phyloP scores from a whole-genome alignment of 2,113 vertebrate genomes.

The Semicossyphus pulcher region DNA sequence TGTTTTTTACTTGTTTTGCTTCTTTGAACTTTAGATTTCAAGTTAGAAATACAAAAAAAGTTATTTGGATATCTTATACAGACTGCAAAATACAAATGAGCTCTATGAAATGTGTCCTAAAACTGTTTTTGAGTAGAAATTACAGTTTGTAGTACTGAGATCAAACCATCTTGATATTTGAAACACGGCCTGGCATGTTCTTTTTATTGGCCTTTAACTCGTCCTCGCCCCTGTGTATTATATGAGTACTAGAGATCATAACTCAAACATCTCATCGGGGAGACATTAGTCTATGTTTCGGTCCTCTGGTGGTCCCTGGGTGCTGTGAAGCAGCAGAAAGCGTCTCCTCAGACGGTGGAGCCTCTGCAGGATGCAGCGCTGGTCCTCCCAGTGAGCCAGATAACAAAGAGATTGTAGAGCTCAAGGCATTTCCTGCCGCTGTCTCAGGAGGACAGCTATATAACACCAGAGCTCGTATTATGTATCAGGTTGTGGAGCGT shows the following conservation, averaged over 20 bases:
- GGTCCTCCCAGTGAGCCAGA: slow-evolving; percentile 70
- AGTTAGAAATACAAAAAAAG: no score
- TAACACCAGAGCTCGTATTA: slow-evolving; percentile 45
- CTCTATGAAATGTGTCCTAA: no score
- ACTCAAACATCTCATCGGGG: slow-evolving; percentile 5
- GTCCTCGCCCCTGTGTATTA: slow-evolving; percentile 5
- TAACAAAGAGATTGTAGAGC: slow-evolving; percentile 81
- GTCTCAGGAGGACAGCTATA: slow-evolving; percentile 64
- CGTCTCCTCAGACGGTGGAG: slow-evolving; percentile 37
- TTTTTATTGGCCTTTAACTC: no score
- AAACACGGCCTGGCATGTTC: no score
- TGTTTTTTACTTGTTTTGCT: no score
- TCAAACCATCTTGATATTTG: no score
- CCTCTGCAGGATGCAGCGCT: slow-evolving; percentile 62
- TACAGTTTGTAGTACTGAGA: no score
- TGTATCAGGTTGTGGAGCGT: slow-evolving; percentile 42
- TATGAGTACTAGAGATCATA: slow-evolving; percentile 18
- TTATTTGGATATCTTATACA: no score
- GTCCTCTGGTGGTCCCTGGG: slow-evolving; percentile 2
- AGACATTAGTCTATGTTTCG: slow-evolving; percentile 4
- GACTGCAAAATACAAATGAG: no score
- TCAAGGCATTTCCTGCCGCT: slow-evolving; percentile 80
- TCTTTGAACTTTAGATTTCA: no score
- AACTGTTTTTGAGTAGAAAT: no score
- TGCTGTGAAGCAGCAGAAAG: no score